Percentiles rank a stretch among this genome's conserved stretches.
phyloP scores from a whole-genome alignment of 2,888 invertebrate species.

The Trichopoda pennipes region DNA sequence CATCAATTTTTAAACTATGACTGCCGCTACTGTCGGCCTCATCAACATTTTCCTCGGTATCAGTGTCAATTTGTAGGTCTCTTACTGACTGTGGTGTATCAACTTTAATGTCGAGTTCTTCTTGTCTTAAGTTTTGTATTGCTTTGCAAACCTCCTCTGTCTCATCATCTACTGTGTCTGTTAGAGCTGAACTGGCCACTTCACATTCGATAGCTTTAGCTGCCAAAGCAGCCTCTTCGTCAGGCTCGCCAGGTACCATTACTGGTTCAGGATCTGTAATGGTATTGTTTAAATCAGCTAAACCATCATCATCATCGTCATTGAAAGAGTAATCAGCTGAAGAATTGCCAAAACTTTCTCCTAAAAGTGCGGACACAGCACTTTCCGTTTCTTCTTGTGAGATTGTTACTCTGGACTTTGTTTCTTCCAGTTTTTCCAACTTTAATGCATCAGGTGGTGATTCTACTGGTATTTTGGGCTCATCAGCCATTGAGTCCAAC shows the following conservation, averaged over 20 bases:
- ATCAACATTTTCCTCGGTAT: conserved; percentile 88
- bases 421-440: conserved; percentile 84
- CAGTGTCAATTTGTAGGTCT: conserved; percentile 92
- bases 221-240: conserved; percentile 81
- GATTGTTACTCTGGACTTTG: conserved; percentile 88
- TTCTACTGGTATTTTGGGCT: conserved; percentile 79
- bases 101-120: conserved; percentile 88
- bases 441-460: conserved; percentile 81
- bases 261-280: conserved; percentile 81
- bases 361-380: conserved; percentile 92
- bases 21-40: conserved; percentile 81
- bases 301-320: conserved; percentile 76
- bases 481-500: conserved; percentile 78
- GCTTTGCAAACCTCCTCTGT: conserved; percentile 92
- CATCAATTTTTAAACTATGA: conserved; percentile 77
- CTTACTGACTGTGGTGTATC: conserved; percentile 92
- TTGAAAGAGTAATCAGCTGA: conserved; percentile 82
- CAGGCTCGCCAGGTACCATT: conserved; percentile 77
- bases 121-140: conserved; percentile 88
- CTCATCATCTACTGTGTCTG: conserved; percentile 80
- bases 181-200: conserved; percentile 57
- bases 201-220: conserved; percentile 81
- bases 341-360: conserved; percentile 90
- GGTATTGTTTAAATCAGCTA: conserved; percentile 74
- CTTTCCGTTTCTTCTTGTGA: conserved; percentile 96